These are phyloP conservation scores for Lycocerus yunnanus DNA, from an alignment of 2,888 invertebrate species.

Conservation along the genomic window DNA sequence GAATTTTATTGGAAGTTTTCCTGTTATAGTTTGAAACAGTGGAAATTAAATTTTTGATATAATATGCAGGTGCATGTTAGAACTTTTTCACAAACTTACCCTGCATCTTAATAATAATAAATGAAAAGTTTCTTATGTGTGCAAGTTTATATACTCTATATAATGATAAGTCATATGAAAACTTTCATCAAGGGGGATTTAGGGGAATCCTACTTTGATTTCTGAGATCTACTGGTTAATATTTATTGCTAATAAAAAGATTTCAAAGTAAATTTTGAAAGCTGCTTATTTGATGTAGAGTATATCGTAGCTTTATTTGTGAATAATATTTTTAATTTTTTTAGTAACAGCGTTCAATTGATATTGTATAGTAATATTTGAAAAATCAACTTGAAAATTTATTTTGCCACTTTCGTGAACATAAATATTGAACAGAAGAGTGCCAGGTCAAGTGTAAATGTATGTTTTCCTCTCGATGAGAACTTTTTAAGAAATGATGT, in stretches of 20 bases:
- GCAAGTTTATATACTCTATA: too few relatives aligned
- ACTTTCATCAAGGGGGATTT: neutral
- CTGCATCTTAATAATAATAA: too few relatives aligned
- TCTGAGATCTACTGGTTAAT: neutral
- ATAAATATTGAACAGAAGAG: neutral
- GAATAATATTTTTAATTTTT: too few relatives aligned
- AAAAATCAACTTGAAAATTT: neutral
- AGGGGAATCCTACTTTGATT: neutral
- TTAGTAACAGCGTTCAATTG: too few relatives aligned
- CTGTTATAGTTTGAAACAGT: too few relatives aligned
- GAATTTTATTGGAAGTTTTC: too few relatives aligned
- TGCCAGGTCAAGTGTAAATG: neutral
- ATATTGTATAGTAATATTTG: neutral
- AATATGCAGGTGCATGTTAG: too few relatives aligned
- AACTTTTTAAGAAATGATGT: neutral
- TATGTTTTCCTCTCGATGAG: neutral
- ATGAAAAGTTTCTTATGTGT: too few relatives aligned
- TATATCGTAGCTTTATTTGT: too few relatives aligned
- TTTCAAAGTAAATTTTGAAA: neutral
- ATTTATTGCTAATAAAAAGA: neutral
- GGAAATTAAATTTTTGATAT: too few relatives aligned
- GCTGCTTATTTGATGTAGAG: neutral
- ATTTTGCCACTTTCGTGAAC: neutral
- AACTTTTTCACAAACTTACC: too few relatives aligned
- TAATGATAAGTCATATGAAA: too few relatives aligned